A percentile compares a stretch with the other conserved stretches of the same genome.
Conservation (phyloP, 2,113 vertebrate genomes). For the Montifringilla adamsi region DNA sequence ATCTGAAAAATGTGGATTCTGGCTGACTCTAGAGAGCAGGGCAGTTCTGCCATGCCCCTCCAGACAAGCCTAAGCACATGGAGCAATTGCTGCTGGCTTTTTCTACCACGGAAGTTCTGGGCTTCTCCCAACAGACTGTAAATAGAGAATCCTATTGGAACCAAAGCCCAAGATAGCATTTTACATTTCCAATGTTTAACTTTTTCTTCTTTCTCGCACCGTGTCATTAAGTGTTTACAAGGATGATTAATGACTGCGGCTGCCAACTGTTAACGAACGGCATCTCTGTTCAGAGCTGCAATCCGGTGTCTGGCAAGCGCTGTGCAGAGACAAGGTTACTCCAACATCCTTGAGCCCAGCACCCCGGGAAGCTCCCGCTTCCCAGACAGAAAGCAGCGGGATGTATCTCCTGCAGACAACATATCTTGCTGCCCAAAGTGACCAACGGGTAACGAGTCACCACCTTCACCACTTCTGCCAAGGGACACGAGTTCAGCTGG, state of each 20-base stretch:
- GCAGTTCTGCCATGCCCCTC: background rate
- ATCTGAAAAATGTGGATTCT: too few relatives aligned
- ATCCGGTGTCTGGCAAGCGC: background rate
- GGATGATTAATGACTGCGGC: conserved; percentile 61
- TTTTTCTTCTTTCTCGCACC: conserved; percentile 20
- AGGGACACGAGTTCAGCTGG: background rate
- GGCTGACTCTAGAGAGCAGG: background rate
- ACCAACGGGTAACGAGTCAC: fast-evolving
- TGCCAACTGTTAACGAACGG: conserved; percentile 43
- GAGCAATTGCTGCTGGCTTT: background rate
- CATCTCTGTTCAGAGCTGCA: conserved; percentile 24
- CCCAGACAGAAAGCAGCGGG: background rate
- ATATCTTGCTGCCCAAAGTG: background rate
- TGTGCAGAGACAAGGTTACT: background rate
- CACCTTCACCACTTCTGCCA: background rate
- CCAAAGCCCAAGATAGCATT: conserved; percentile 4
- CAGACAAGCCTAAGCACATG: background rate
- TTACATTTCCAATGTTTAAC: conserved; percentile 21
- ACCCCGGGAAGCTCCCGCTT: background rate
- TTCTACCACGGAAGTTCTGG: background rate
- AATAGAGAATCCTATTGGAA: background rate
- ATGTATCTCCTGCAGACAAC: background rate
- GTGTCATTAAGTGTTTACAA: conserved; percentile 61
- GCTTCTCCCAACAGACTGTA: background rate
- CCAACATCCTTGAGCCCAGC: background rate